These are phyloP conservation scores for Tenrec ecaudatus DNA, from an alignment of 2,113 vertebrate species.

Conservation along the genomic window DNA sequence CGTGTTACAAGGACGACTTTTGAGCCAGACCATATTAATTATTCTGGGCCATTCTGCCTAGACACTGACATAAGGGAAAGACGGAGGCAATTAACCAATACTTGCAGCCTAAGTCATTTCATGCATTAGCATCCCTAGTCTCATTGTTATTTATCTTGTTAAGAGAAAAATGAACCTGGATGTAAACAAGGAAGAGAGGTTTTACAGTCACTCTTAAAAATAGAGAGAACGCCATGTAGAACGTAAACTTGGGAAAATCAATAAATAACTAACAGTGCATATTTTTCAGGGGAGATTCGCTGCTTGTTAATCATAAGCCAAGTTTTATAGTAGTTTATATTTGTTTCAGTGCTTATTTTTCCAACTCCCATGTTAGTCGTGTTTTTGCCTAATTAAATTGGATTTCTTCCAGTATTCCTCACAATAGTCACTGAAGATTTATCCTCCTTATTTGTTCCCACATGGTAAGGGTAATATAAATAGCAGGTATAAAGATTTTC, in stretches of 20 bases:
- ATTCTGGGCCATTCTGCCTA: conserved; percentile 16
- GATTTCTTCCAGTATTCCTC: conserved; percentile 64
- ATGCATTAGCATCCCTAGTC: not conserved
- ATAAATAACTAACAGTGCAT: conserved; percentile 67
- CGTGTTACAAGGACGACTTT: not conserved
- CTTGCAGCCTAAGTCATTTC: conserved; percentile 22
- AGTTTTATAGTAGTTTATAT: conserved; percentile 70
- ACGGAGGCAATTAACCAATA: conserved; percentile 24
- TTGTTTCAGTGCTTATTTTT: conserved; percentile 70
- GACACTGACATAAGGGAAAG: not conserved
- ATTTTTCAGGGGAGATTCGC: conserved; percentile 70
- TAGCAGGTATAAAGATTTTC: conserved; percentile 66
- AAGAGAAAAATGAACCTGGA: conserved; percentile 52
- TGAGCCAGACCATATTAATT: not conserved
- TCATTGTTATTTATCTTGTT: conserved; percentile 69
- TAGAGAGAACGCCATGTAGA: not conserved
- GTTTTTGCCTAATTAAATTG: conserved; percentile 77
- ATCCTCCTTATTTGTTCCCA: conserved; percentile 58
- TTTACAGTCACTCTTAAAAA: conserved; percentile 51
- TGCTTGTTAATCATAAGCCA: conserved; percentile 80
- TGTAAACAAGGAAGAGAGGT: conserved; percentile 45
- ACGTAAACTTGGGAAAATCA: conserved; percentile 60
- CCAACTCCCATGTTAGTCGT: conserved; percentile 52
- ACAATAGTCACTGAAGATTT: conserved; percentile 65
- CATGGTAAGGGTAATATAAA: conserved; percentile 57